phyloP scores from a whole-genome alignment of 2,113 vertebrate genomes.

The Triplophysa tibetana region DNA sequence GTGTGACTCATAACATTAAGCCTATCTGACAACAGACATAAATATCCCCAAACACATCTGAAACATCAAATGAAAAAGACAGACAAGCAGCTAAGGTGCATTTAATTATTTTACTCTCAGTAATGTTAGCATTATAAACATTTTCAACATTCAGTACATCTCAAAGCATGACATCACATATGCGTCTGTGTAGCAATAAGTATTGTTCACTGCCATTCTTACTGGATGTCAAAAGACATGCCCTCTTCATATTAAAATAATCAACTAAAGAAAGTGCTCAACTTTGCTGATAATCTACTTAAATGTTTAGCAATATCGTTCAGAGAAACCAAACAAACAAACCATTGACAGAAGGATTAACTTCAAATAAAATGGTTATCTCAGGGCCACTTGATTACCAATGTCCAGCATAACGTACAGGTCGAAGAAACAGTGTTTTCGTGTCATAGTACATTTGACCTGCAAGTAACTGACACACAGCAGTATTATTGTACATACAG shows the following conservation, averaged over 20 bases:
- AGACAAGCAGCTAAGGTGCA: slow-evolving; percentile 18
- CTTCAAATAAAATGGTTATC: neutral
- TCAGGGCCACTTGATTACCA: neutral
- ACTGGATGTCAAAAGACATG: neutral
- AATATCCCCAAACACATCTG: no score
- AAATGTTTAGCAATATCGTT: neutral
- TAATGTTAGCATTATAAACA: slow-evolving; percentile 5
- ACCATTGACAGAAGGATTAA: neutral
- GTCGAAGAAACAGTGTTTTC: neutral
- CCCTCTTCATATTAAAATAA: neutral
- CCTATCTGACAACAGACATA: neutral
- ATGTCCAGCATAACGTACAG: neutral
- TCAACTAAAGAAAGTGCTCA: neutral
- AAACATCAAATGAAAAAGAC: slow-evolving; percentile 10
- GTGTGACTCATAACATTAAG: neutral
- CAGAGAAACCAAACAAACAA: neutral
- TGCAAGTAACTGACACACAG: slow-evolving; percentile 1
- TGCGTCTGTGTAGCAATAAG: neutral
- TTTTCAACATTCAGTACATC: slow-evolving; percentile 19
- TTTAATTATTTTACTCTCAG: slow-evolving; percentile 23
- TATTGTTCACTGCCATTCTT: neutral
- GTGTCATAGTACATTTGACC: neutral
- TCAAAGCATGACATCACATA: slow-evolving; percentile 19
- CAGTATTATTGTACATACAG: neutral
- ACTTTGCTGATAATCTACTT: neutral